Conservation (phyloP, 2,113 vertebrate genomes). For the Anoplopoma fimbria region DNA sequence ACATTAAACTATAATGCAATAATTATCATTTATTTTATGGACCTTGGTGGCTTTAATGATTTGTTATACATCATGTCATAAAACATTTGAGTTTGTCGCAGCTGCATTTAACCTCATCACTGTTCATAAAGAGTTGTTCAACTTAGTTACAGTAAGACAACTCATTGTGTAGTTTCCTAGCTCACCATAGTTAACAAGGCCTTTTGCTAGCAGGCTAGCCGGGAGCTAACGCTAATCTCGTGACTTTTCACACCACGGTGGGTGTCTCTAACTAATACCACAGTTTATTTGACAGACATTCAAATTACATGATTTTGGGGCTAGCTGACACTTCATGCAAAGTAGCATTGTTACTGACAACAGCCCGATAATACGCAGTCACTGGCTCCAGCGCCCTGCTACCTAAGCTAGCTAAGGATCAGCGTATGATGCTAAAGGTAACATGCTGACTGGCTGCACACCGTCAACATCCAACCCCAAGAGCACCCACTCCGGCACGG, state of each 20-base stretch:
- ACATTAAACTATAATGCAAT: background rate
- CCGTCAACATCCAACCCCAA: background rate
- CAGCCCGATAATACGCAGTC: background rate
- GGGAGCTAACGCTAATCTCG: background rate
- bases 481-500: background rate
- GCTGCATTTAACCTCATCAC: background rate
- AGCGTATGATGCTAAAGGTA: background rate
- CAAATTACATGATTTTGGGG: fast-evolving
- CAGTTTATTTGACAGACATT: fast-evolving
- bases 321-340: fast-evolving
- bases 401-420: background rate
- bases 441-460: conserved; percentile 31
- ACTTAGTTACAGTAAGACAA: conserved; percentile 24
- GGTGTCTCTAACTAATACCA: fast-evolving
- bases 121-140: conserved; percentile 2
- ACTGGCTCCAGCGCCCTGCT: conserved; percentile 6
- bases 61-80: too few relatives aligned
- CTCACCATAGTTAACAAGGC: conserved; percentile 34
- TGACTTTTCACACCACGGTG: fast-evolving
- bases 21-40: fast-evolving
- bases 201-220: conserved; percentile 35
- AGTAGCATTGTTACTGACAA: background rate
- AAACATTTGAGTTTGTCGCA: fast-evolving
- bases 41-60: background rate
- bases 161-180: conserved; percentile 49